Percentiles rank a stretch among this genome's conserved stretches.
These are phyloP conservation scores for Lysandra coridon DNA, from an alignment of 2,888 invertebrate genomes.

Conservation along the genomic window DNA sequence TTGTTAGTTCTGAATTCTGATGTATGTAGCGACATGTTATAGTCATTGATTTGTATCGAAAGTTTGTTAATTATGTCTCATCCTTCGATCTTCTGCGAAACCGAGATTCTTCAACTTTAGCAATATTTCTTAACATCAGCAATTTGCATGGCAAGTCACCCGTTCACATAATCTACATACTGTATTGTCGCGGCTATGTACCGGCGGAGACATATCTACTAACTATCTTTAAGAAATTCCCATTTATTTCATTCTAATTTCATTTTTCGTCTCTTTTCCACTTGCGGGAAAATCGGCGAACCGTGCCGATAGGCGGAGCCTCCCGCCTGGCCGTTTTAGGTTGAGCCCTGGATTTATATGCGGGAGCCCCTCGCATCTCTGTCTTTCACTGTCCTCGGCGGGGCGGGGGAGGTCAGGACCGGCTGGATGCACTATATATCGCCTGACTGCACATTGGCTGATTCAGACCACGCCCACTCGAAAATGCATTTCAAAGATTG, in stretches of 20 bases:
- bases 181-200: slow-evolving; percentile 70
- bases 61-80: background rate
- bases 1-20: background rate
- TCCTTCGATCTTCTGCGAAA: background rate
- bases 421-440: slow-evolving; percentile 71
- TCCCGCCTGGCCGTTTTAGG: slow-evolving; percentile 50
- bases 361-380: slow-evolving; percentile 48
- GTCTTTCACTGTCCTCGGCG: slow-evolving; percentile 48
- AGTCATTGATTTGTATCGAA: slow-evolving; percentile 11
- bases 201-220: slow-evolving; percentile 65
- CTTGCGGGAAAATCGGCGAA: slow-evolving; percentile 60
- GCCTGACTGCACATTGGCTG: slow-evolving; percentile 80
- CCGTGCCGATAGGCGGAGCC: slow-evolving; percentile 74
- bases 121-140: slow-evolving; percentile 64
- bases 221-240: slow-evolving; percentile 77
- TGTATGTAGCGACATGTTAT: background rate
- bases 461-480: slow-evolving; percentile 72
- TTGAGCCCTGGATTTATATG: slow-evolving; percentile 60
- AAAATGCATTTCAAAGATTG: slow-evolving; percentile 79
- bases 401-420: slow-evolving; percentile 48
- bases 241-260: slow-evolving; percentile 62
- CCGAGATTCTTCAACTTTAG: slow-evolving; percentile 52
- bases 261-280: slow-evolving; percentile 54
- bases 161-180: slow-evolving; percentile 75
- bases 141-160: slow-evolving; percentile 56